Base-by-base conservation (phyloP, 2,888 invertebrate genomes). In the Horisme vitalbata region DNA sequence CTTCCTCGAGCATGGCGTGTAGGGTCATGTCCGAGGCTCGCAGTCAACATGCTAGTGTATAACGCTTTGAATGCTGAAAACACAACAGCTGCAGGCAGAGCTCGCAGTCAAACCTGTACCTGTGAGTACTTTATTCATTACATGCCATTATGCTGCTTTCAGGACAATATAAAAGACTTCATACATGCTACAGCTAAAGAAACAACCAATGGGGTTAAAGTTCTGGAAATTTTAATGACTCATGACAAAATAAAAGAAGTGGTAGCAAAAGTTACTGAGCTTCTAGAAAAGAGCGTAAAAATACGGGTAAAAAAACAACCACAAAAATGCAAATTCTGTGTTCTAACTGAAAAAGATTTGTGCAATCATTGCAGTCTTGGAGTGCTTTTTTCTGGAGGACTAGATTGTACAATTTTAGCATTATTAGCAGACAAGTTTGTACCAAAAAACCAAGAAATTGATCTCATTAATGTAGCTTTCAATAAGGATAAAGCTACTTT, bases 381-480 rank as follows among this genome's bases (percentile, higher is more conserved):
- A 28, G 88, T 99, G 44, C 87, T 98, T 57, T 99, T 99, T 89
- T 99, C 99, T 53, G 99, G 99, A 26, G 99, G 99, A 9, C 90
- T 99, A 24, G 99, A 99, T 83, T 99, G 98, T 48, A 94, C 97
- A n/a, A 92, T 99, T 60, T 80, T 99, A 57, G 95, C 99, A 15
- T 89, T 94, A 32, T 71, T 98, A 32, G 94, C 95, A 4, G 91
- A 97, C 71, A 92, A 93, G 84, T 94, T 91, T 80, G 81, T 95
- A 10, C 83, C 92, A 0, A 64, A 66, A 46, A 68, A 89, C 36
- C 94, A 95, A 68, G 90, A 94, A 12, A 96, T 99, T 63, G 98
- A 99, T 77, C 91, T 99, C 11, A 90, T 98, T 20, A 99, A 99
- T 91, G 97, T 99, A n/a, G 96, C 98, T 10, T 99, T 99, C 86